A percentile compares a stretch with the other conserved stretches of the same genome.
These are phyloP conservation scores for Anas platyrhynchos DNA, from an alignment of 2,113 vertebrate species.

Conservation along the genomic window DNA sequence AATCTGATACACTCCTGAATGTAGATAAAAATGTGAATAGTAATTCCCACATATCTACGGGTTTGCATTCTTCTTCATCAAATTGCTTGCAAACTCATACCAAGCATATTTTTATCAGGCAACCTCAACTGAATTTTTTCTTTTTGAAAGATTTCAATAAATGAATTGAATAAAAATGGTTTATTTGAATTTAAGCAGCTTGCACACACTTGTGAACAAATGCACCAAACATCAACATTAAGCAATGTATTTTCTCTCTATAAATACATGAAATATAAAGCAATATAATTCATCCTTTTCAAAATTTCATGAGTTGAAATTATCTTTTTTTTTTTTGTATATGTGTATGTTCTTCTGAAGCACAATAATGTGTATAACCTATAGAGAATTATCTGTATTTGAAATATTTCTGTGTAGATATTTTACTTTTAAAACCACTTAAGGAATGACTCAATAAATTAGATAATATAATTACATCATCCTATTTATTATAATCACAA, in stretches of 20 bases:
- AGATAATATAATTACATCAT: not conserved
- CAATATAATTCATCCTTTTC: not conserved
- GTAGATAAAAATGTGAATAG: not conserved
- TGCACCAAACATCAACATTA: not conserved
- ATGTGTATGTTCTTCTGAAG: not conserved
- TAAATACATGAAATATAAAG: not conserved
- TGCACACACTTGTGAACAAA: not conserved
- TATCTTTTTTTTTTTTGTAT: not conserved
- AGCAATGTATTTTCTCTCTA: not conserved
- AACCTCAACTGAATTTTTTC: not conserved
- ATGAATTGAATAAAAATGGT: not conserved
- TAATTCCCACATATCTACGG: not conserved
- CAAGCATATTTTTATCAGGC: not conserved
- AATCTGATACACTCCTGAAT: not conserved
- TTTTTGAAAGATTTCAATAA: not conserved
- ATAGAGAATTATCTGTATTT: not conserved
- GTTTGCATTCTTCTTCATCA: not conserved
- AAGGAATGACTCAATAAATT: not conserved
- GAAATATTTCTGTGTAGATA: not conserved
- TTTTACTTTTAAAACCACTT: not conserved
- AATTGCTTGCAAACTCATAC: not conserved
- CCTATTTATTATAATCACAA: not conserved
- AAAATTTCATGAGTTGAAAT: not conserved
- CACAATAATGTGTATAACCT: not conserved
- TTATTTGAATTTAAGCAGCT: not conserved